Evolutionary conservation across 1,140 invertebrate genomes (phyloP), one percentile per base, ranked within the genome.

Genomic region (Gryllus bimaculatus): DNA sequence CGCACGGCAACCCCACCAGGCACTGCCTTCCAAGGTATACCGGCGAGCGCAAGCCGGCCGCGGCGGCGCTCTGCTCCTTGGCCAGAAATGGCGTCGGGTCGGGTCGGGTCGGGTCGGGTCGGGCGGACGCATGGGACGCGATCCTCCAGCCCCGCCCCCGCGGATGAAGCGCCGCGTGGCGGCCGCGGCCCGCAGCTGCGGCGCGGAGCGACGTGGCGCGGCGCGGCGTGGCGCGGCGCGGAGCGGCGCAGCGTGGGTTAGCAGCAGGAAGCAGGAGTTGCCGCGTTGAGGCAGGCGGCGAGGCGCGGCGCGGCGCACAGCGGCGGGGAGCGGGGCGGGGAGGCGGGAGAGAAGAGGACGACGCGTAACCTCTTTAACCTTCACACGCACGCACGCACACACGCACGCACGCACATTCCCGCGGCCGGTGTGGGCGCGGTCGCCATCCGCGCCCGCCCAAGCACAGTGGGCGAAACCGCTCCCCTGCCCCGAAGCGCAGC

Each of bases 301-400:
- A 0, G 54, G 10, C 10, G 54, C 18, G 54, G 54, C 18, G 54
- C 10, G 10, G 54, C 18, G 54, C 2, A 7, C 0, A 10, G 54
- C 10, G 54, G 54, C 0, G 10, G 2, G 54, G 54, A 66, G 54
- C 18, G 54, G 54, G 10, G 54, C 18, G 54, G 54, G 18, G 18
- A 10, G 54, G 54, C 10, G 54, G 18, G 54, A 18, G 54, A 18
- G 10, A 18, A 18, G 54, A 66, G 54, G 18, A 66, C 54, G 54
- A 66, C 54, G 54, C 54, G 54, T 66, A 66, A 66, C 54, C 54
- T 66, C 54, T 66, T 66, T 66, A 66, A 66, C 54, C 54, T 66
- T 66, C 54, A 66, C 54, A 66, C 54, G 54, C 54, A 66, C 54
- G 18, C 54, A 66, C 54, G 54, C 54, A 66, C 54, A 13, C 54